Conservation (phyloP, 2,113 vertebrate genomes). For the Melozone crissalis region DNA sequence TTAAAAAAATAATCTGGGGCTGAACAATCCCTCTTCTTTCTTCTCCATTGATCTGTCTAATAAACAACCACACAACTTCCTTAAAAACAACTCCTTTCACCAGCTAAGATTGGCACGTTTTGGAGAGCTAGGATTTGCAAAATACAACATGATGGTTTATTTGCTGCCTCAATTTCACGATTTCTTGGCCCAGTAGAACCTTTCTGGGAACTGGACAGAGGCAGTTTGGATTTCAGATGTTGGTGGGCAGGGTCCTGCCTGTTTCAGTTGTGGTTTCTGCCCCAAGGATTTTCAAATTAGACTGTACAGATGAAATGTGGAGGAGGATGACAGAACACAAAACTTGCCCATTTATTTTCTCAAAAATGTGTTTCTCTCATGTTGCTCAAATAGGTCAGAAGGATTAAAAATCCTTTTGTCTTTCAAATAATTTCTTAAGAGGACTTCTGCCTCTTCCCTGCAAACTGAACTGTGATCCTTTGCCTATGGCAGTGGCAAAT, state of each 20-base stretch:
- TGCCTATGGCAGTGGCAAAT: neutral
- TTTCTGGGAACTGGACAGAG: neutral
- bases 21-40: neutral
- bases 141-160: neutral
- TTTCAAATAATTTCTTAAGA: neutral
- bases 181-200: neutral
- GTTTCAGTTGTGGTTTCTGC: neutral
- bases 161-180: neutral
- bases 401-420: neutral
- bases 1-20: neutral
- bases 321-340: rapidly evolving
- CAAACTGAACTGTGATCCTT: neutral
- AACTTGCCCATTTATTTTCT: neutral
- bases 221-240: neutral
- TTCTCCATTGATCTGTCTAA: neutral
- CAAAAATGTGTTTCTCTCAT: rapidly evolving
- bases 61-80: neutral
- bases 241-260: neutral
- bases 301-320: rapidly evolving
- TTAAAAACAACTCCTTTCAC: neutral
- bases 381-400: neutral
- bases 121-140: neutral
- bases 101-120: neutral
- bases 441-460: neutral
- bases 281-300: neutral